Evolutionary conservation across 2,797 vertebrate genomes (phyloP).

Genomic region (Orientallactaga sibirica): DNA sequence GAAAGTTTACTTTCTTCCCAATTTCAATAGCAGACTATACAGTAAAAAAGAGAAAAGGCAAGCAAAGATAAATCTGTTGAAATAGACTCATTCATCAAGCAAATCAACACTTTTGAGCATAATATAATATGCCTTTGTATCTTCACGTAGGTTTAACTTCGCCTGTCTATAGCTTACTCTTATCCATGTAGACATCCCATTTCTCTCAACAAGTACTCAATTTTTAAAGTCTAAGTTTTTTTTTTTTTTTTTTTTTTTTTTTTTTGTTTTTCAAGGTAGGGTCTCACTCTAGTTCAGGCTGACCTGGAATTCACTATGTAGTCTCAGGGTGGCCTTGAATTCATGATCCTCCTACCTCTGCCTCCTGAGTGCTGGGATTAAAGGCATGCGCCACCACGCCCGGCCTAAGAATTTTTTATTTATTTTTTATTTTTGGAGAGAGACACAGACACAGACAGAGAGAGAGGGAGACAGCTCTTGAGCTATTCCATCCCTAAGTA

Average conservation of each 20-base stretch:
- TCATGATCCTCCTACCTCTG: too few species aligned
- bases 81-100: slow-evolving; percentile 32
- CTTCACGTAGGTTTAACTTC: background rate
- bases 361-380: too few species aligned
- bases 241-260: background rate
- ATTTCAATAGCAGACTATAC: slow-evolving; percentile 23
- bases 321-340: too few species aligned
- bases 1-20: slow-evolving; percentile 48
- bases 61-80: slow-evolving; percentile 19
- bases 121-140: background rate
- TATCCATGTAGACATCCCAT: background rate
- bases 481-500: slow-evolving; percentile 28
- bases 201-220: slow-evolving; percentile 19
- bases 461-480: too few species aligned
- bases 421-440: too few species aligned
- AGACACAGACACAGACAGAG: too few species aligned
- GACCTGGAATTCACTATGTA: too few species aligned
- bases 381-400: too few species aligned
- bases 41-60: background rate
- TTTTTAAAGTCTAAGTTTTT: slow-evolving; percentile 22
- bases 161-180: background rate
- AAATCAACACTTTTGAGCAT: slow-evolving; percentile 6
- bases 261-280: too few species aligned
- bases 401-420: slow-evolving; percentile 20
- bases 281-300: too few species aligned